Evolutionary conservation across 2,797 vertebrate species (phyloP), one percentile per base, ranked within the genome.

Genomic region (Myotis myotis): DNA sequence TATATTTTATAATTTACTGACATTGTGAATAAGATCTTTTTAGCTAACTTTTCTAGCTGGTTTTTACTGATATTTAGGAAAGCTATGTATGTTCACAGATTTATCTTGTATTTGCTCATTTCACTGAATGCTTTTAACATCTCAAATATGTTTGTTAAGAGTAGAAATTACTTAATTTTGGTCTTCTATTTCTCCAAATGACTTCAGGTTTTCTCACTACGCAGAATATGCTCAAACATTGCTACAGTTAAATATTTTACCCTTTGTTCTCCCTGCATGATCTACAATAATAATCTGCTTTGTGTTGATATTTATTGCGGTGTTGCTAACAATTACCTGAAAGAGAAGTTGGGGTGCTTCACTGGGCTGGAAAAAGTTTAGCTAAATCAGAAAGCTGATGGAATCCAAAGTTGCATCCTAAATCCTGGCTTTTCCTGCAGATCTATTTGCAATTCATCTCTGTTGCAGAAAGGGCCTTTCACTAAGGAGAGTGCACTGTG

Each of bases 371-470:
- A 49, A 49, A 49, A 49, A 17, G 49, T 55, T 55, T 22, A 55
- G 53, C 53, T 55, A 55, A 55, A 55, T 55, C 53, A 55, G 53
- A 55, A 22, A 55, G 7, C 38, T 47, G 44, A 84, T 30, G 13
- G 60, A 81, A 57, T 66, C 44, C 20, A 87, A 93, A 92, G 10
- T 76, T 87, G 33, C 74, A 92, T 80, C 71, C 16, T 72, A 80
- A 87, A 33, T 79, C 25, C 60, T 95, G 33, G 28, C 8, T 93
- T 87, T 89, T 79, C 78, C 25, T 91, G 11, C 16, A 76, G 23
- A 78, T 80, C 28, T 93, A 47, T 93, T 66, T 70, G 64, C 22
- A 89, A 89, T n/a, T 57, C n/a, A 70, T 57, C n/a, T 90, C 47
- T 44, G 1, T 60, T 79, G 20, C 17, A 71, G 41, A 83, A 89